Evolutionary conservation across 2,797 vertebrate species (phyloP).

Genomic region (Phataginus tetradactyla): DNA sequence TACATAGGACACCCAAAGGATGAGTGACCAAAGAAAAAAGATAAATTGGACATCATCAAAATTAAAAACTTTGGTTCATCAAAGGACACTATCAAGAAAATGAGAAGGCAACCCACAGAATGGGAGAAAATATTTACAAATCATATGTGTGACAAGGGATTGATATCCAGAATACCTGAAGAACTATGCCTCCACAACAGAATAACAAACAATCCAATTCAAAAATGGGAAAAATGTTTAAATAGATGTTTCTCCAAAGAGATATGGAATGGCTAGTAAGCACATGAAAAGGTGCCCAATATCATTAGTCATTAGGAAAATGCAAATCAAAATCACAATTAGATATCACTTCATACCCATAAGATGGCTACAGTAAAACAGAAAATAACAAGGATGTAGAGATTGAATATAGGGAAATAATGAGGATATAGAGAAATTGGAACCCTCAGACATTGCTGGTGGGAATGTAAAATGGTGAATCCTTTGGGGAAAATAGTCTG

Average conservation of each 20-base stretch:
- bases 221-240: slow-evolving; percentile 34
- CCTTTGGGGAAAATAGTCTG: not conserved
- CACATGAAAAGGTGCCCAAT: not conserved
- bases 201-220: slow-evolving; percentile 24
- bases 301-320: slow-evolving; percentile 28
- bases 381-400: slow-evolving; percentile 20
- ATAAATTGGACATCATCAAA: not conserved
- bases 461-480: not conserved
- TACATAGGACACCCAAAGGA: not conserved
- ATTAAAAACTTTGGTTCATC: not conserved
- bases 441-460: not conserved
- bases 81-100: slow-evolving; percentile 24
- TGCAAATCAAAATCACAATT: slow-evolving; percentile 36
- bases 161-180: slow-evolving; percentile 20
- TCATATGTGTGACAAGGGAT: not conserved
- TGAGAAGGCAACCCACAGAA: slow-evolving; percentile 33
- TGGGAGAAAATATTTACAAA: slow-evolving; percentile 46
- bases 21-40: slow-evolving; percentile 11
- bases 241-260: not conserved
- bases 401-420: not conserved
- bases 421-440: slow-evolving; percentile 34
- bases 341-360: not conserved
- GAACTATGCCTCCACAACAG: slow-evolving; percentile 37
- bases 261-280: not conserved
- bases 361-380: not conserved